Evolutionary conservation across 2,797 vertebrate genomes (phyloP).

Genomic region (Cephalopachus bancanus): DNA sequence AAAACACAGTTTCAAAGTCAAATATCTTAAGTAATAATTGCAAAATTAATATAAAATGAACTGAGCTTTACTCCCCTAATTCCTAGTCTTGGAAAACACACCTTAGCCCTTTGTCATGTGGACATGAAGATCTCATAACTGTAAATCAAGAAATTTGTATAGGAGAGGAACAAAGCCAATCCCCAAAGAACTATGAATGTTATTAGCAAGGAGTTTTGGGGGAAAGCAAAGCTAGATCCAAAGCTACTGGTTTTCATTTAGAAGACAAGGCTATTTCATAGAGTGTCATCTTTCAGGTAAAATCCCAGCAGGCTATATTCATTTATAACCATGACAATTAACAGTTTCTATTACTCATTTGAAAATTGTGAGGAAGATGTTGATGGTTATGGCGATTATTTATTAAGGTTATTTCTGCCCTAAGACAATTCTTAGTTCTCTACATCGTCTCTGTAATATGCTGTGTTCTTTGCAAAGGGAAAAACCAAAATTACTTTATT

Average conservation of each 20-base stretch:
- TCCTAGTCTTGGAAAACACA: conserved; percentile 47
- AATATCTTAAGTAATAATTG: background rate
- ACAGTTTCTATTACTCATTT: conserved; percentile 80
- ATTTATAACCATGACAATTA: conserved; percentile 84
- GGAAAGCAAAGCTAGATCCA: conserved; percentile 62
- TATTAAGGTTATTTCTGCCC: conserved; percentile 85
- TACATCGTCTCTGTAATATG: conserved; percentile 30
- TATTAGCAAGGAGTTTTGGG: conserved; percentile 40
- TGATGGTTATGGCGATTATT: conserved; percentile 52
- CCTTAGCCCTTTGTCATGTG: background rate
- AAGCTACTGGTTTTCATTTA: conserved; percentile 83
- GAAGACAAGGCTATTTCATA: conserved; percentile 75
- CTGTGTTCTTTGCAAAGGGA: conserved; percentile 74
- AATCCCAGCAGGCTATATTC: conserved; percentile 80
- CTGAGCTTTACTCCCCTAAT: background rate
- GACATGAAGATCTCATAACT: conserved; percentile 11
- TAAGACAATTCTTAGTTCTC: conserved; percentile 58
- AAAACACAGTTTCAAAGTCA: conserved; percentile 58
- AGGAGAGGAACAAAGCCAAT: conserved; percentile 74
- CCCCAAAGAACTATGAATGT: conserved; percentile 65
- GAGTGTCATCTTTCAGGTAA: conserved; percentile 74
- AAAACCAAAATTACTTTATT: conserved; percentile 88
- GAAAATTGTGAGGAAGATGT: conserved; percentile 65
- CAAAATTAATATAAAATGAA: conserved; percentile 47
- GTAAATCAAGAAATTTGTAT: conserved; percentile 76